Evolutionary conservation across 1,140 invertebrate genomes (phyloP), one percentile per base, ranked within the genome.

Genomic region (Bombus waltoni): DNA sequence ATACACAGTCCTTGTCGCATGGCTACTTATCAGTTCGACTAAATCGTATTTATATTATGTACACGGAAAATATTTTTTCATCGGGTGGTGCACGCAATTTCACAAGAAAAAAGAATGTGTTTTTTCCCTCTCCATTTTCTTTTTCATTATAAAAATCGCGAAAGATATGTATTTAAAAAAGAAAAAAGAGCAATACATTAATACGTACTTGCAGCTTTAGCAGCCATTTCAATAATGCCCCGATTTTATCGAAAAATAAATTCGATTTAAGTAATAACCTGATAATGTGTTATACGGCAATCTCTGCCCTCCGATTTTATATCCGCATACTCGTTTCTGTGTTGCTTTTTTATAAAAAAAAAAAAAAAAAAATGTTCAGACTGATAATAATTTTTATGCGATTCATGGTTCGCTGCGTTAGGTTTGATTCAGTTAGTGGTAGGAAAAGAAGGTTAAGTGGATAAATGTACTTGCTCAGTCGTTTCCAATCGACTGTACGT

Each of bases 181-280:
- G 8, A 42, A 5, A n/a, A 4, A 10, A 44, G 18, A 42, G 18
- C 25, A 25, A n/a, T 59, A 10, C 18, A 59, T 44, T 59, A 18
- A 22, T 42, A 53, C 18, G 47, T 22, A 22, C 47, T 53, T 22
- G 47, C 47, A 35, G 53, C 25, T 62, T 25, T 22, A 44, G n/a
- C 32, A 62, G 18, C 59, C 53, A n/a, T 76, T 76, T n/a, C 74
- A 38, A 59, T 62, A 62, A 76, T 59, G 53, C 53, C 11, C 35
- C 10, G 53, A 57, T 76, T 76, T 76, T 28, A 59, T 76, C 74
- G 74, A 40, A 40, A 62, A 25, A 40, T 62, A 76, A 76, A 76
- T 76, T 76, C 53, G 53, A 76, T 76, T 76, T 76, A 59, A 76
- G 53, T 59, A 59, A 76, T 76, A 76, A 76, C 53, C 35, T 40